Evolutionary conservation across 2,797 vertebrate genomes (phyloP), one percentile per base, ranked within the genome.

Genomic region (Acanthurus tractus): DNA sequence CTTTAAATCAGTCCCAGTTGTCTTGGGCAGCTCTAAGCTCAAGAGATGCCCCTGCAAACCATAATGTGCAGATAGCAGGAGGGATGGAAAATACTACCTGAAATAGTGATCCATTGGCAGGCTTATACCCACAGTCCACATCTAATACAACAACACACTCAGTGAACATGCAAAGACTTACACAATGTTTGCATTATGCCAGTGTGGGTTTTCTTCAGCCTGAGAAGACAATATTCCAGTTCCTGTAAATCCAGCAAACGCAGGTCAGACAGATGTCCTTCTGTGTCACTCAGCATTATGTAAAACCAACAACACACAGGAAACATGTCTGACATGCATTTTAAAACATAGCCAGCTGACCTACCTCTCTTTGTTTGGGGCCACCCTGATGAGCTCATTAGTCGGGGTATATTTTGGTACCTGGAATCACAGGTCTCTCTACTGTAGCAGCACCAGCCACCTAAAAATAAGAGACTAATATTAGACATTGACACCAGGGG

Each of bases 131-230:
- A 40, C 38, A 40, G 38, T 9, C 38, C 11, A 40, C 38, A 40
- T 40, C 38, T 34, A 34, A 6, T 34, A 8, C 13, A 73, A 13
- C 29, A 38, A 36, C 36, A 64, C 11, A 58, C 20, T 63, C 48
- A 50, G 5, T 20, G 15, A n/a, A 57, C 22, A 58, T 2, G n/a
- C 11, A 61, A 17, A 3, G 76, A 93, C 96, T 94, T 93, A 96
- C 96, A 96, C 94, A 79, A 96, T 94, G 81, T 96, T 96, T 45
- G 95, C 76, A 70, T 96, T 96, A 77, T 96, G 86, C 96, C 96
- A 96, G 77, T 96, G 95, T 57, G 96, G 95, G 82, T 96, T 96
- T 89, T 96, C 96, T 17, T 95, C 95, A 1, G 76, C 88, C 72
- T 94, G 94, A 49, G 94, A 40, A 44, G 96, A 96, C 67, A 96